A percentile compares a stretch with the other conserved stretches of the same genome.
Evolutionary conservation across 2,113 vertebrate genomes (phyloP).

Genomic region (Eidolon helvum): DNA sequence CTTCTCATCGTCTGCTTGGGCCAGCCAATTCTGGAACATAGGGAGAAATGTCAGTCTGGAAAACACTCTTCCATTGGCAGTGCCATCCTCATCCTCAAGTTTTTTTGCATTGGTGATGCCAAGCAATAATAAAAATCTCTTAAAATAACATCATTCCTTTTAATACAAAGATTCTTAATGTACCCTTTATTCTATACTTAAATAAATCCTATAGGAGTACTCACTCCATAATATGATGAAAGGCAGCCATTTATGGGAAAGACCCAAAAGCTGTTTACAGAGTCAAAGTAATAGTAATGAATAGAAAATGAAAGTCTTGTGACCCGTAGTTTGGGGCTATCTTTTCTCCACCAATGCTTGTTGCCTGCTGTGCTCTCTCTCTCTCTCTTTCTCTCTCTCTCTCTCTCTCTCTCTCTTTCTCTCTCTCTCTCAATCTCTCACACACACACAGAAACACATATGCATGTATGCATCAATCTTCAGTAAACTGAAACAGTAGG

Average conservation of each 20-base stretch:
- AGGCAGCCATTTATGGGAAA: constrained; percentile 5
- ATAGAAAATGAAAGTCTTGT: background rate
- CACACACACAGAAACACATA: background rate
- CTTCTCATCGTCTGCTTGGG: background rate
- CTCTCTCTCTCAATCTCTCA: background rate
- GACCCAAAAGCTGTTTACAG: background rate
- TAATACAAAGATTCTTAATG: background rate
- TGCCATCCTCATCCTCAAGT: background rate
- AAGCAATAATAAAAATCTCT: constrained; percentile 31
- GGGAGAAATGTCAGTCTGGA: background rate
- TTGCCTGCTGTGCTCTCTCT: background rate
- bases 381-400: background rate
- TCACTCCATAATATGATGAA: background rate
- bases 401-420: background rate
- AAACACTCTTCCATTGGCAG: background rate
- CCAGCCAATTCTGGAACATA: background rate
- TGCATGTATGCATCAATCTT: background rate
- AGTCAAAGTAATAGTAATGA: background rate
- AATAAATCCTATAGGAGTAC: background rate
- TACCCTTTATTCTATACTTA: background rate
- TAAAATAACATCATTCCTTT: constrained; percentile 37
- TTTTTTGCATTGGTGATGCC: constrained; percentile 9
- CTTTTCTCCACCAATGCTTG: background rate
- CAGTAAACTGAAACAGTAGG: background rate
- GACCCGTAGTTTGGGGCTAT: background rate